phyloP scores from a whole-genome alignment of 2,113 vertebrate genomes.

The Tapirus terrestris region DNA sequence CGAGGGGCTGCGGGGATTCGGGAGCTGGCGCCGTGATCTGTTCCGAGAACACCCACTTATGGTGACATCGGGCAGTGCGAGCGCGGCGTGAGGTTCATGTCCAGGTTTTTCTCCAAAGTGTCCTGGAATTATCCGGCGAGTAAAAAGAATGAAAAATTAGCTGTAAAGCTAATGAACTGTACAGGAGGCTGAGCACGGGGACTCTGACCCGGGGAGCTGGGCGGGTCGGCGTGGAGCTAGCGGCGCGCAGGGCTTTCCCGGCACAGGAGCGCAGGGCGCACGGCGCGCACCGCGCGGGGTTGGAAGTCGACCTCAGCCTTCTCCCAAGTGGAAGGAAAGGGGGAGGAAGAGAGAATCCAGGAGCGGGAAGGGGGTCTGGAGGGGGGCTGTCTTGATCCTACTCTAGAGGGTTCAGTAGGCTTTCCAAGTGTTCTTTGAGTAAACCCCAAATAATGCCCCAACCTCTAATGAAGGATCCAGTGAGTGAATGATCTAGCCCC shows the following conservation, averaged over 20 bases:
- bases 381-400: not conserved
- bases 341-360: rapidly evolving
- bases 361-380: too few relatives aligned
- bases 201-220: rapidly evolving
- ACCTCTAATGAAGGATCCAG: not conserved
- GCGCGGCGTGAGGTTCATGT: not conserved
- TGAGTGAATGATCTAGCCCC: not conserved
- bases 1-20: not conserved
- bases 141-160: too few relatives aligned
- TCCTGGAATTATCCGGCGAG: not conserved
- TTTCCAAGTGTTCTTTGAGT: not conserved
- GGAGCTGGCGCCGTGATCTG: too few relatives aligned
- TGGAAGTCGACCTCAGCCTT: not conserved
- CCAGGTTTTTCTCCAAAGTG: not conserved
- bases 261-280: not conserved
- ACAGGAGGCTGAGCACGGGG: not conserved
- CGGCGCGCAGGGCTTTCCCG: not conserved
- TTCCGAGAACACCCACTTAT: not conserved
- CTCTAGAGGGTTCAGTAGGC: not conserved
- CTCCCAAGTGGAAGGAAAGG: not conserved
- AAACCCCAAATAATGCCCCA: not conserved
- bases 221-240: rapidly evolving
- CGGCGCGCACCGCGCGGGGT: not conserved
- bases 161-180: not conserved
- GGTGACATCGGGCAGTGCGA: not conserved